A percentile compares a stretch with the other conserved stretches of the same genome.
Conservation (phyloP, 2,797 vertebrate genomes). For the Lithobates pipiens region DNA sequence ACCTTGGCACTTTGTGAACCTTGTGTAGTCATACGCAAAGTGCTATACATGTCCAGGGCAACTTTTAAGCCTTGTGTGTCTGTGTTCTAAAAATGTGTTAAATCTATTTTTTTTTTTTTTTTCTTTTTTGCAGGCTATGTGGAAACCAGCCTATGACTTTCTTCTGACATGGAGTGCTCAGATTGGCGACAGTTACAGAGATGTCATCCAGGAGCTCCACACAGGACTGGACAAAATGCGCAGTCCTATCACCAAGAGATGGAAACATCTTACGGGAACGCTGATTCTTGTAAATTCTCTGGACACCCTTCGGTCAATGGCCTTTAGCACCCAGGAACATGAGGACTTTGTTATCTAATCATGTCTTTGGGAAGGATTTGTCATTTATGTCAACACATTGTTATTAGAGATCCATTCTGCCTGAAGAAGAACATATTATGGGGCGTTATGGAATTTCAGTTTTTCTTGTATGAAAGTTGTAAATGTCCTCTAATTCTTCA, state of each 20-base stretch:
- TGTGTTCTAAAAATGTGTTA: neutral
- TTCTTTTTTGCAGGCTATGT: conserved; percentile 81
- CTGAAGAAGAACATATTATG: neutral
- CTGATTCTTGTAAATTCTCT: conserved; percentile 93
- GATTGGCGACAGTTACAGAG: conserved; percentile 94
- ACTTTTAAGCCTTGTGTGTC: too few species aligned
- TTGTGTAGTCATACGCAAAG: too few species aligned
- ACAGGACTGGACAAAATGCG: conserved; percentile 93
- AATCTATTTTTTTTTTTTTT: neutral
- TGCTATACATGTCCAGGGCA: too few species aligned
- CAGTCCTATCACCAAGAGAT: conserved; percentile 93
- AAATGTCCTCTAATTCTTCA: neutral
- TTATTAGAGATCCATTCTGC: neutral
- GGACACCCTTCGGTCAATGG: conserved; percentile 86
- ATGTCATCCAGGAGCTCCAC: conserved; percentile 96
- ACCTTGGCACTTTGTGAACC: too few species aligned
- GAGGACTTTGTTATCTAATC: conserved; percentile 88
- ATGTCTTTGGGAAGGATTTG: neutral
- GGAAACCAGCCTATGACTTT: conserved; percentile 97
- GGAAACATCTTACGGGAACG: conserved; percentile 95
- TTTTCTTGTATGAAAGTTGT: neutral
- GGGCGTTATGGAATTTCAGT: neutral
- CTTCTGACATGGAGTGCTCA: conserved; percentile 94
- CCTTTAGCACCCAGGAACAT: conserved; percentile 88
- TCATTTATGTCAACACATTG: neutral